Evolutionary conservation across 2,113 vertebrate genomes (phyloP).

Genomic region (Pogona vitticeps): DNA sequence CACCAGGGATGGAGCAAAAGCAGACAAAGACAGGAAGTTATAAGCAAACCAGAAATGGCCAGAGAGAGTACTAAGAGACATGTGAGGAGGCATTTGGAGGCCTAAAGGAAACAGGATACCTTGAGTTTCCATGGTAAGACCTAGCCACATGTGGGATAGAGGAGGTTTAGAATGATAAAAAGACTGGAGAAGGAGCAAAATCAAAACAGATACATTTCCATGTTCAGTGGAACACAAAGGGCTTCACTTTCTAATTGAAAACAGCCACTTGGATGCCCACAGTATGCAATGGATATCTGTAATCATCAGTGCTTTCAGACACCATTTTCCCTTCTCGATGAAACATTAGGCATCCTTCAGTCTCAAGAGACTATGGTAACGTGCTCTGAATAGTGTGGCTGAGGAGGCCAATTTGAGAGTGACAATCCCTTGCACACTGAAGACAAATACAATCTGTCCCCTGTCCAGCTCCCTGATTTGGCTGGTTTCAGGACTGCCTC

Average conservation of each 20-base stretch:
- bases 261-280: not conserved
- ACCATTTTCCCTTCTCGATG: not conserved
- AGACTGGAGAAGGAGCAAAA: not conserved
- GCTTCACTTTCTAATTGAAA: not conserved
- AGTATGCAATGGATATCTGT: not conserved
- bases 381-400: no score
- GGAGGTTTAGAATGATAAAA: not conserved
- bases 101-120: not conserved
- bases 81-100: not conserved
- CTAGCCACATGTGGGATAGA: not conserved
- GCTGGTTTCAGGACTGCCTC: no score
- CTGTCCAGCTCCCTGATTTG: no score
- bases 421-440: no score
- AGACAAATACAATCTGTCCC: no score
- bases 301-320: not conserved
- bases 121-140: not conserved
- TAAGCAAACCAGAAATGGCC: no score
- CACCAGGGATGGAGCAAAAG: not conserved
- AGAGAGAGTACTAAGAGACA: not conserved
- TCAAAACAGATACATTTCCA: not conserved
- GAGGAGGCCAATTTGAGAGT: no score
- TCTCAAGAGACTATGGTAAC: no score
- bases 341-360: no score
- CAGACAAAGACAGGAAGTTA: not conserved
- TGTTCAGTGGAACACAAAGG: not conserved